Percentiles rank a stretch among this genome's conserved stretches.
Conservation (phyloP, 2,113 vertebrate species). For the Anser cygnoides region DNA sequence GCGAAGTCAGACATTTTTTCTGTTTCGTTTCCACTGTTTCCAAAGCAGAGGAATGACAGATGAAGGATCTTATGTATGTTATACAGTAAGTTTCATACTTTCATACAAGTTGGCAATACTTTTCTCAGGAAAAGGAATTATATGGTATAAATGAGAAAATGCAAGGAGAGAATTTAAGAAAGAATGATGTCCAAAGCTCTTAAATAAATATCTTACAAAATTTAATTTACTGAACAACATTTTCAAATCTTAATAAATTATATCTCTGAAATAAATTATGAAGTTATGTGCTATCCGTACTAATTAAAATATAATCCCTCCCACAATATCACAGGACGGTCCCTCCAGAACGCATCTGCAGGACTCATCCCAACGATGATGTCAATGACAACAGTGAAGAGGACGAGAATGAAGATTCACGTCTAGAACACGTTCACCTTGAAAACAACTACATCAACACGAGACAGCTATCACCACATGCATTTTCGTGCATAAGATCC, state of each 20-base stretch:
- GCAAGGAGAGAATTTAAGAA: not conserved
- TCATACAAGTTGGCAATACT: rapidly evolving
- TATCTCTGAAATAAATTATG: not conserved
- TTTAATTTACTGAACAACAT: not conserved
- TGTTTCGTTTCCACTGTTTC: not conserved
- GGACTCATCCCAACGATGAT: slow-evolving; percentile 23
- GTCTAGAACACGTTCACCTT: slow-evolving; percentile 87
- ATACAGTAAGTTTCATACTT: not conserved
- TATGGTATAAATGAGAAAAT: not conserved
- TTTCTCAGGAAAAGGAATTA: not conserved
- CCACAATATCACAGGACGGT: slow-evolving; percentile 78
- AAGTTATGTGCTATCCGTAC: not conserved
- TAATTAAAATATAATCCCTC: not conserved
- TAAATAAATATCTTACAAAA: not conserved
- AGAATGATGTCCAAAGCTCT: not conserved
- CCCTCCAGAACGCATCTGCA: slow-evolving; percentile 86
- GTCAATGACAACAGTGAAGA: not conserved
- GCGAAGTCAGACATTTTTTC: rapidly evolving
- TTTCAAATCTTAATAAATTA: not conserved
- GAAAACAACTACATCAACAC: slow-evolving; percentile 93
- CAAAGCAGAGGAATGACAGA: not conserved
- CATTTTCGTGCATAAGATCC: slow-evolving; percentile 90
- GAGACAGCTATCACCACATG: slow-evolving; percentile 82
- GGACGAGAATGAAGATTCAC: slow-evolving; percentile 77
- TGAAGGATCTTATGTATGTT: not conserved